These are phyloP conservation scores for Pomatostomus ruficeps DNA, from an alignment of 2,113 vertebrate species.

Conservation along the genomic window DNA sequence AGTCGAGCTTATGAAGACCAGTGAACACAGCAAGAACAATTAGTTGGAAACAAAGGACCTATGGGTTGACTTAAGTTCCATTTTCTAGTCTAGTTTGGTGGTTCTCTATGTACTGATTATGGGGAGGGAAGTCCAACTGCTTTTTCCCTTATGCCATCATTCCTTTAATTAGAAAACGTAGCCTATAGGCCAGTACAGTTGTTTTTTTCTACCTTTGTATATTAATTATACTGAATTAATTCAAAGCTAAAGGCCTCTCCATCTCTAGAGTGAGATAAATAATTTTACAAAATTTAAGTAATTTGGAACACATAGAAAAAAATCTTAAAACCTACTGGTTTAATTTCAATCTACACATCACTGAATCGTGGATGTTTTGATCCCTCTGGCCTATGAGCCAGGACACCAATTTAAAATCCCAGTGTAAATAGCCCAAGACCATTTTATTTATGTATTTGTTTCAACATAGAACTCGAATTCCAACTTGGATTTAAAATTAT, in stretches of 20 bases:
- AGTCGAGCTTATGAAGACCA: slow-evolving; percentile 1
- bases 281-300: neutral
- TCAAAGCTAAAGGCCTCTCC: neutral
- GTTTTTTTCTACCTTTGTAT: neutral
- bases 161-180: neutral
- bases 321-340: neutral
- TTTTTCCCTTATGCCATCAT: neutral
- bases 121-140: neutral
- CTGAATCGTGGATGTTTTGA: neutral
- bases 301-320: neutral
- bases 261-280: neutral
- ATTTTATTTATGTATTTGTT: neutral
- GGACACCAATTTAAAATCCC: slow-evolving; percentile 25
- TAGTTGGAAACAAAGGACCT: slow-evolving; percentile 15
- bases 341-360: neutral
- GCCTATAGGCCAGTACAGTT: neutral
- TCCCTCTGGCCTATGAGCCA: neutral
- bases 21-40: slow-evolving; percentile 10
- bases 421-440: neutral
- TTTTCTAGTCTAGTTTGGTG: neutral
- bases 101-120: neutral
- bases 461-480: neutral
- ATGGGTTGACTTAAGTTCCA: neutral
- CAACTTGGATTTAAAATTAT: neutral
- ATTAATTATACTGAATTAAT: neutral